Conservation (phyloP, 2,888 invertebrate species). For the Drosophila antonietae region DNA sequence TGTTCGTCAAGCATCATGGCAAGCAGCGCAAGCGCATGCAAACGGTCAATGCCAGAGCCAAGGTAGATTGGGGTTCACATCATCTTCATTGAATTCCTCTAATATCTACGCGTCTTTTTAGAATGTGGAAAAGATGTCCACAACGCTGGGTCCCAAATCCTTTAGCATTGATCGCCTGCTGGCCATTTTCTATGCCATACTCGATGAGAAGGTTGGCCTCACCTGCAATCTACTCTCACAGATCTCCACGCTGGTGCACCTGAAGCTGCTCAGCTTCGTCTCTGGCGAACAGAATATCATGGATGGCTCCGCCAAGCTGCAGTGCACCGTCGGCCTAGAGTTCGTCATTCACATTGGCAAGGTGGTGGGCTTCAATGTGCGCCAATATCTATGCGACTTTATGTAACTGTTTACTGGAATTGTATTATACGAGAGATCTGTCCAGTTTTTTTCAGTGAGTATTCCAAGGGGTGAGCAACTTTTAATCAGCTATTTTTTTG, state of each 20-base stretch:
- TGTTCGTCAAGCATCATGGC: constrained; percentile 93
- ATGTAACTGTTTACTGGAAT: constrained; percentile 75
- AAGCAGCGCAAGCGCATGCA: constrained; percentile 89
- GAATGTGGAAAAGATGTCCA: constrained; percentile 87
- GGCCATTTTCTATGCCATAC: constrained; percentile 95
- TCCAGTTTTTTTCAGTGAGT: not conserved
- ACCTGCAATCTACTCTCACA: constrained; percentile 95
- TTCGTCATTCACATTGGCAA: constrained; percentile 92
- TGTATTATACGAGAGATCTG: not conserved
- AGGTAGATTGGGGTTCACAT: constrained; percentile 66
- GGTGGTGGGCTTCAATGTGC: constrained; percentile 90
- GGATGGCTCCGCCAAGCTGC: constrained; percentile 91
- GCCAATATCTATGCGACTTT: constrained; percentile 91
- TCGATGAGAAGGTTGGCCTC: constrained; percentile 93
- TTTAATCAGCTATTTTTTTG: too few relatives aligned
- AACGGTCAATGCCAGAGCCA: constrained; percentile 87
- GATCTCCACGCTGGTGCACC: constrained; percentile 93
- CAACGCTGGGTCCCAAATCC: constrained; percentile 92
- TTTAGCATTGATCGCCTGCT: constrained; percentile 93
- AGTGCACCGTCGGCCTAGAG: constrained; percentile 93
- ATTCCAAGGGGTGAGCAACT: too few relatives aligned
- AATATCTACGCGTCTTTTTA: constrained; percentile 29
- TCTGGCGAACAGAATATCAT: constrained; percentile 89
- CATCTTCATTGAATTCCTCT: not conserved
- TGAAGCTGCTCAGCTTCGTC: constrained; percentile 90